phyloP scores from a whole-genome alignment of 2,113 vertebrate species.

The Gasterosteus nipponicus region DNA sequence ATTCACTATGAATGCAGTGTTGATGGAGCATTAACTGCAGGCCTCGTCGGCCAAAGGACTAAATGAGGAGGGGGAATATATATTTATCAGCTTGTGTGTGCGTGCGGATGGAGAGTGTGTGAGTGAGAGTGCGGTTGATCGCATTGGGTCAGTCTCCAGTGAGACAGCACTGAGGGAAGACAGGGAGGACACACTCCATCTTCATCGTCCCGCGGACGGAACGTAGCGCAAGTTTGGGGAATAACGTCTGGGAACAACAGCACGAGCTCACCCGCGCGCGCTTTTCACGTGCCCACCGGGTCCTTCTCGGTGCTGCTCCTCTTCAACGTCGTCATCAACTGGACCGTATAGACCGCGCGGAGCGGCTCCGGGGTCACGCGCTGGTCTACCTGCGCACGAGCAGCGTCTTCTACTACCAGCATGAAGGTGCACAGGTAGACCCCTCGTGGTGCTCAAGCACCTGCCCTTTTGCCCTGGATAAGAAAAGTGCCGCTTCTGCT shows the following conservation, averaged over 20 bases:
- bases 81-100: not conserved
- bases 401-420: slow-evolving; percentile 79
- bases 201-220: not conserved
- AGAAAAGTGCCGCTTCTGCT: no score
- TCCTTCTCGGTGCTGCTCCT: slow-evolving; percentile 77
- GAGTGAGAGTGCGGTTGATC: not conserved
- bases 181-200: slow-evolving; percentile 9
- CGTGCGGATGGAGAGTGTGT: not conserved
- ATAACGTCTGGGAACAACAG: slow-evolving; percentile 58
- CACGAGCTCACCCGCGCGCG: slow-evolving; percentile 61
- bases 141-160: slow-evolving; percentile 37
- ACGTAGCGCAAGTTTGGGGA: slow-evolving; percentile 28
- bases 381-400: slow-evolving; percentile 74
- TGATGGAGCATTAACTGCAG: no score
- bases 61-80: no score
- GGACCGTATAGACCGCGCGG: slow-evolving; percentile 73
- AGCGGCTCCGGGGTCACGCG: slow-evolving; percentile 72
- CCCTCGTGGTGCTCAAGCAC: no score
- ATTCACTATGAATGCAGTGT: no score
- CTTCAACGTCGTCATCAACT: slow-evolving; percentile 83
- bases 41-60: no score
- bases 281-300: slow-evolving; percentile 71
- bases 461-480: no score
- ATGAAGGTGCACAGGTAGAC: no score
- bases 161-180: slow-evolving; percentile 44